phyloP scores from a whole-genome alignment of 2,113 vertebrate genomes.

The Hydrolagus affinis region DNA sequence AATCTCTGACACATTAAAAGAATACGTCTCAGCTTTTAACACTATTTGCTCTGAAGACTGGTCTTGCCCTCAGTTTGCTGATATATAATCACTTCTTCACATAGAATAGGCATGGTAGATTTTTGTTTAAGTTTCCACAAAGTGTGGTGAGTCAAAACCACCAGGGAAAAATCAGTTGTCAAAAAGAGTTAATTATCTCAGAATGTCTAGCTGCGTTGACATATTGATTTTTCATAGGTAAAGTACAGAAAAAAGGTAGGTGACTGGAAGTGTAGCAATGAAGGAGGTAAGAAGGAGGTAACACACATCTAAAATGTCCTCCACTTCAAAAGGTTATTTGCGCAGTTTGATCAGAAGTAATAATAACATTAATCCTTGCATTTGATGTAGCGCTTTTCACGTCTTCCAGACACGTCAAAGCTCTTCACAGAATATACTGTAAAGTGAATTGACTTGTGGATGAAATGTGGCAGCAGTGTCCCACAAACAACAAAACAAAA shows the following conservation, averaged over 20 bases:
- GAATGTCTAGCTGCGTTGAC: slow-evolving; percentile 21
- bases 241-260: not conserved
- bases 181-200: slow-evolving; percentile 26
- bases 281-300: slow-evolving; percentile 11
- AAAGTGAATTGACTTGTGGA: too few species aligned
- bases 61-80: not conserved
- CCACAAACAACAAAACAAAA: too few species aligned
- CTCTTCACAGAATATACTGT: too few species aligned
- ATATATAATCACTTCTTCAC: not conserved
- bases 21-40: not conserved
- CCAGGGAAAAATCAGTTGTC: slow-evolving; percentile 11
- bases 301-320: not conserved
- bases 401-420: too few species aligned
- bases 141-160: not conserved
- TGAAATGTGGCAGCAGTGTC: too few species aligned
- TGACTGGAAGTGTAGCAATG: slow-evolving; percentile 2
- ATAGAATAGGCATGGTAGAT: not conserved
- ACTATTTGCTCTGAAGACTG: not conserved
- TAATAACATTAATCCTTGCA: too few species aligned
- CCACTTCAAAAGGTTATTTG: not conserved
- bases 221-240: slow-evolving; percentile 19
- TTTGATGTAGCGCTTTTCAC: too few species aligned
- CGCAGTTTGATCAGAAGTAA: slow-evolving; percentile 1
- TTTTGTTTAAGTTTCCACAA: not conserved
- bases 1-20: not conserved